Base-by-base conservation (phyloP, 2,888 invertebrate species). In the Aplocera efformata region DNA sequence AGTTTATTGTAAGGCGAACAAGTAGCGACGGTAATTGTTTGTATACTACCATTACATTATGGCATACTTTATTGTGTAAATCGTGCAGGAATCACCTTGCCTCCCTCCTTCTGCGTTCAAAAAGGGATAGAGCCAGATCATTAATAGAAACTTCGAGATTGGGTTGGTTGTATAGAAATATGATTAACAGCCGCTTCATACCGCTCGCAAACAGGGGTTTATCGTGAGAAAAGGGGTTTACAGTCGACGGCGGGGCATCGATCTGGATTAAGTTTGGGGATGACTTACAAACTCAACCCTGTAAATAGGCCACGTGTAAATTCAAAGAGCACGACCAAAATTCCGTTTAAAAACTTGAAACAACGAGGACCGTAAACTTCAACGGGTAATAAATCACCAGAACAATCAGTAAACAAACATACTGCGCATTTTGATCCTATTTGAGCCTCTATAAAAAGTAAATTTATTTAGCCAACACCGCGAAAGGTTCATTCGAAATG, bases 111-210 rank as follows among this genome's bases (percentile, higher is more conserved):
- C 63, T 60, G 61, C 54, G 40, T 54, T 56, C 45, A 48, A 55
- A 35, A 56, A 62, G 66, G 64, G 70, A 60, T 63, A 54, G 51
- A 48, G 51, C 68, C 72, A 77, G 76, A 74, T 70, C 75, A 17
- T 17, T 17, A 67, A 64, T 61, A 56, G 44, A 63, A 69, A 65
- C 58, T 60, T 56, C 30, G 48, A 47, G 49, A 48, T 50, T 55
- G 35, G 52, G 51, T 53, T 51, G 54, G 53, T 50, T 51, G 58
- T 59, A 60, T 59, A 55, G 53, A 53, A 57, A 63, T 60, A 63
- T 60, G 60, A 72, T 69, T 70, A 64, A 70, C 65, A 59, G 58
- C 50, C 56, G 56, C 50, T 57, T 59, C 52, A 50, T 56, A 54
- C 35, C 39, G 50, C 53, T 42, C 32, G 34, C 31, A 35, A 34